Conservation (phyloP, 2,888 invertebrate genomes). For the Sialis fuliginosa region DNA sequence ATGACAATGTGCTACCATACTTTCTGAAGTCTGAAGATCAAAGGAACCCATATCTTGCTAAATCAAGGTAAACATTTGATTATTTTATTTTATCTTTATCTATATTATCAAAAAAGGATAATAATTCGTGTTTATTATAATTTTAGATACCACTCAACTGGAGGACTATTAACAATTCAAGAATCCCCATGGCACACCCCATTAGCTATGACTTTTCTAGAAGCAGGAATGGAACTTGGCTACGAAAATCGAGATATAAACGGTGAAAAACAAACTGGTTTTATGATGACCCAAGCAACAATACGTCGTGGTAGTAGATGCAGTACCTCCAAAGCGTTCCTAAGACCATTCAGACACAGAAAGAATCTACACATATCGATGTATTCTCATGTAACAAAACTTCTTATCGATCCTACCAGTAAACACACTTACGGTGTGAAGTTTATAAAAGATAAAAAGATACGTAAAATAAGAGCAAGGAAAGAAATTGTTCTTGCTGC, state of each 20-base stretch:
- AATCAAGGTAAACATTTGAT: slow-evolving; percentile 30
- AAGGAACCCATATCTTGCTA: slow-evolving; percentile 61
- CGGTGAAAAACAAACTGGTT: slow-evolving; percentile 67
- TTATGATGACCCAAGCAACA: slow-evolving; percentile 74
- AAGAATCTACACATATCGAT: slow-evolving; percentile 65
- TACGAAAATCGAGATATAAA: slow-evolving; percentile 67
- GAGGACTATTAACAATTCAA: slow-evolving; percentile 69
- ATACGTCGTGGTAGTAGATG: slow-evolving; percentile 70
- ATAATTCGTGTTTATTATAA: no score
- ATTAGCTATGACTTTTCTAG: slow-evolving; percentile 61
- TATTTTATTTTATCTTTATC: no score
- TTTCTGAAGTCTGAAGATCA: slow-evolving; percentile 80
- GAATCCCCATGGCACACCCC: slow-evolving; percentile 74
- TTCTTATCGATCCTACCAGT: slow-evolving; percentile 47
- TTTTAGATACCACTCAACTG: slow-evolving; percentile 45
- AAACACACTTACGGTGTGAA: slow-evolving; percentile 62
- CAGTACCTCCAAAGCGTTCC: slow-evolving; percentile 75
- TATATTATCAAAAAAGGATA: no score
- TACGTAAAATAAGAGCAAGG: slow-evolving; percentile 48
- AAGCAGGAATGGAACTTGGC: slow-evolving; percentile 67
- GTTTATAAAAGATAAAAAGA: slow-evolving; percentile 45
- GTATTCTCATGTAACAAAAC: slow-evolving; percentile 52
- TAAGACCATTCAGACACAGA: slow-evolving; percentile 61
- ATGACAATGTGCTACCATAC: slow-evolving; percentile 62
- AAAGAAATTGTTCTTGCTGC: slow-evolving; percentile 73